Conservation (phyloP, 2,113 vertebrate genomes). For the Haemorhous mexicanus region DNA sequence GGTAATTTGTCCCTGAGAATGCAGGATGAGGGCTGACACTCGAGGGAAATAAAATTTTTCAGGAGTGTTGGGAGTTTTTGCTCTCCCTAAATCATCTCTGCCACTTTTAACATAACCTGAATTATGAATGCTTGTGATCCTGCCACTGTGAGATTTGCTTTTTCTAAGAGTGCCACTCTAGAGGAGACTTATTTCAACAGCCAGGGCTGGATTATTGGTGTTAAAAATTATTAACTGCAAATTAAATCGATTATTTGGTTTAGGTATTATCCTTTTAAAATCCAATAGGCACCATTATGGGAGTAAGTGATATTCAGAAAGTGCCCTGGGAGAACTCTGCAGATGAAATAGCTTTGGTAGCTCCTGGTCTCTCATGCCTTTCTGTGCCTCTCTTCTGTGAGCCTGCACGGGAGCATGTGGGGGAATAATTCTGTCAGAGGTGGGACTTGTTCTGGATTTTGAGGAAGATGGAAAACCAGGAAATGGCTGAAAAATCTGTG, state of each 20-base stretch:
- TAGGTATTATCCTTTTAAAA: not conserved
- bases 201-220: not conserved
- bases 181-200: not conserved
- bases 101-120: not conserved
- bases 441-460: not conserved
- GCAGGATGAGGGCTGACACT: not conserved
- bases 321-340: not conserved
- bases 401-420: not conserved
- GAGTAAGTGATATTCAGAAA: not conserved
- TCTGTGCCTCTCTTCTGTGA: not conserved
- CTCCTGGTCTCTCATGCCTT: not conserved
- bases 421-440: not conserved
- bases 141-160: not conserved
- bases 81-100: not conserved
- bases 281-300: not conserved
- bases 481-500: not conserved
- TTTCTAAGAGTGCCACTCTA: not conserved
- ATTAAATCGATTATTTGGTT: not conserved
- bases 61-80: not conserved
- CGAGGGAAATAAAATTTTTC: not conserved
- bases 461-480: not conserved
- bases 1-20: not conserved
- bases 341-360: not conserved
- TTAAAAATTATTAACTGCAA: not conserved
- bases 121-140: not conserved